Percentiles rank a stretch among this genome's conserved stretches.
phyloP scores from a whole-genome alignment of 2,888 invertebrate species.

The Heteromyza rotundicornis region DNA sequence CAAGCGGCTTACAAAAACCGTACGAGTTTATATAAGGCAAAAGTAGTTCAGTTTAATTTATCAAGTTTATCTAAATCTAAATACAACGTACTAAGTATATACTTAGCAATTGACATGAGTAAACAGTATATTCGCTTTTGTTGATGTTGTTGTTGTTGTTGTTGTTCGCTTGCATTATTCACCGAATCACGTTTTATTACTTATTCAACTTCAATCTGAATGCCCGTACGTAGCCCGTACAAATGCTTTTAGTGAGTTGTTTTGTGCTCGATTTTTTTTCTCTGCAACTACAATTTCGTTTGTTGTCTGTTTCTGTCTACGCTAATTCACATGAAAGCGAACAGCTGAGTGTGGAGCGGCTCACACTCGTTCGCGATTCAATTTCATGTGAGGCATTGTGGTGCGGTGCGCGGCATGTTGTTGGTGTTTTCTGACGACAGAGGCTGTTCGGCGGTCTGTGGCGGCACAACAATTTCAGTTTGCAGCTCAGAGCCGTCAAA shows the following conservation, averaged over 20 bases:
- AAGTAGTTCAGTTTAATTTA: constrained; percentile 29
- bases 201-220: not conserved
- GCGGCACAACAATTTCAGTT: constrained; percentile 43
- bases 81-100: no score
- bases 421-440: constrained; percentile 20
- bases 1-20: no score
- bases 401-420: constrained; percentile 33
- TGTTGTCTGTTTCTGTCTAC: not conserved
- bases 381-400: constrained; percentile 6
- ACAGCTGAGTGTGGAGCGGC: constrained; percentile 4
- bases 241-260: not conserved
- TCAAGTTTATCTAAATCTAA: constrained; percentile 13
- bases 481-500: constrained; percentile 41
- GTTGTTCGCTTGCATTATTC: constrained; percentile 9
- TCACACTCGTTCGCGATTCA: not conserved
- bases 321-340: not conserved
- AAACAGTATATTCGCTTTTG: constrained; percentile 30
- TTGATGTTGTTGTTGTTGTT: not conserved
- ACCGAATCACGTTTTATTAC: constrained; percentile 13
- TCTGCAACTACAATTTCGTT: not conserved
- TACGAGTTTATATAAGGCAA: no score
- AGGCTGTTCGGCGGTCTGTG: not conserved
- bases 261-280: constrained; percentile 9
- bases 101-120: constrained; percentile 25
- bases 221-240: not conserved